These are phyloP conservation scores for Julus scanicus DNA, from an alignment of 2,888 invertebrate genomes.

Conservation along the genomic window DNA sequence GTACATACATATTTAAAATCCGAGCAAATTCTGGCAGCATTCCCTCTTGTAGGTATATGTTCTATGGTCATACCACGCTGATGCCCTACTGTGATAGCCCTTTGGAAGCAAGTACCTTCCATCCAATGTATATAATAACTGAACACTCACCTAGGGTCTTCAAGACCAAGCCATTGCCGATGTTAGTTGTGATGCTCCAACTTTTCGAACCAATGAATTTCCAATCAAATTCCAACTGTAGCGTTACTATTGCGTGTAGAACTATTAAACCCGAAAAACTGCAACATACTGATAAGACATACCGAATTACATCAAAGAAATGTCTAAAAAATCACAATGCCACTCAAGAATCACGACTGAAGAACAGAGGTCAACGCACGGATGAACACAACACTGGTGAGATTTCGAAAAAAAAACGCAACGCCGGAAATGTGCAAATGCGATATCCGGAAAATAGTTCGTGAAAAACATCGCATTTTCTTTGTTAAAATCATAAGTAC, in stretches of 20 bases:
- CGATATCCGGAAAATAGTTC: constrained; percentile 17
- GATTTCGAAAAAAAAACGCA: background rate
- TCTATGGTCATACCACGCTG: background rate
- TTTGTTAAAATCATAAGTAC: background rate
- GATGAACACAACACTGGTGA: constrained; percentile 49
- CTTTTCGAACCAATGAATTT: background rate
- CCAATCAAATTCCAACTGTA: background rate
- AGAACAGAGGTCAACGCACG: constrained; percentile 50
- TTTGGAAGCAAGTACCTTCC: background rate
- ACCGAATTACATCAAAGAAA: background rate
- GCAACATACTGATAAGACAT: background rate
- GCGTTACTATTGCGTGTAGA: background rate
- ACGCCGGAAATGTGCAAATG: background rate
- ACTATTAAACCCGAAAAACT: background rate
- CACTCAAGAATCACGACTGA: constrained; percentile 35
- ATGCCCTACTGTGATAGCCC: background rate
- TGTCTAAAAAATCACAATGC: constrained; percentile 43
- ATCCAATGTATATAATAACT: background rate
- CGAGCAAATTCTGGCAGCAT: too few species aligned
- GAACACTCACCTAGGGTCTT: constrained; percentile 44
- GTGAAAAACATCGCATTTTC: background rate
- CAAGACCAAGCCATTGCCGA: constrained; percentile 15
- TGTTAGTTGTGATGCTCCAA: constrained; percentile 23
- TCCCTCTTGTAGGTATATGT: too few species aligned
- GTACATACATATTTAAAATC: too few species aligned